phyloP scores from a whole-genome alignment of 1,140 invertebrate genomes.

The Drosophila repleta region DNA sequence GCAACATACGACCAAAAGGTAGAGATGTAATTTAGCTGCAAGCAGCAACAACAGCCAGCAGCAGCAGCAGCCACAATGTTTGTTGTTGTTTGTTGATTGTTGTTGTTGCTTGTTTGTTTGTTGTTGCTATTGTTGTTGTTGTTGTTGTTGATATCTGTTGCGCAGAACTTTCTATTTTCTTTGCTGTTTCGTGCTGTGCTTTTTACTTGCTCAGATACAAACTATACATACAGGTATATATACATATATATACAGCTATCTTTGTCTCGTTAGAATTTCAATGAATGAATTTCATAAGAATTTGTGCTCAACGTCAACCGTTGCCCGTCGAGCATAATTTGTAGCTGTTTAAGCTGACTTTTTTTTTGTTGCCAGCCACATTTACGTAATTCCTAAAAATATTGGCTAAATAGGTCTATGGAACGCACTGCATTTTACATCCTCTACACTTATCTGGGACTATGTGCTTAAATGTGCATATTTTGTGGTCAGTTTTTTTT shows the following conservation, averaged over 20 bases:
- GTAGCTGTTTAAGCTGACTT: background rate
- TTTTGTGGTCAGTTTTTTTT: conserved; percentile 10
- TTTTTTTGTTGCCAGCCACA: background rate
- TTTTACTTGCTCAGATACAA: conserved; percentile 13
- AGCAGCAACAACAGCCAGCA: conserved; percentile 19
- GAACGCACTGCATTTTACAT: conserved; percentile 10
- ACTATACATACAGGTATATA: conserved; percentile 1
- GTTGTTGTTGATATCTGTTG: conserved; percentile 36
- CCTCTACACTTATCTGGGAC: conserved; percentile 47
- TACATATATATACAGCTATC: conserved; percentile 4
- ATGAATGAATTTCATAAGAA: conserved; percentile 54
- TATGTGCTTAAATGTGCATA: conserved; percentile 74
- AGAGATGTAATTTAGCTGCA: conserved; percentile 9
- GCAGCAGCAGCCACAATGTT: conserved; percentile 16
- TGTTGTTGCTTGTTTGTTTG: conserved; percentile 5
- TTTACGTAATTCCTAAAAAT: conserved; percentile 19
- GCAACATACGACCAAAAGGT: conserved; percentile 31
- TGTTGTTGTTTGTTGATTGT: conserved; percentile 9
- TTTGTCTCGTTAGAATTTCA: conserved; percentile 50
- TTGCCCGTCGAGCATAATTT: conserved; percentile 18
- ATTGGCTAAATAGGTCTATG: background rate
- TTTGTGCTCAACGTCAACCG: conserved; percentile 22
- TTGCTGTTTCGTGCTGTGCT: conserved; percentile 63
- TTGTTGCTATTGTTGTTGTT: conserved; percentile 25
- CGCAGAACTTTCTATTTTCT: conserved; percentile 82